Evolutionary conservation across 2,888 invertebrate genomes (phyloP).

Genomic region (Prenolepis imparis): DNA sequence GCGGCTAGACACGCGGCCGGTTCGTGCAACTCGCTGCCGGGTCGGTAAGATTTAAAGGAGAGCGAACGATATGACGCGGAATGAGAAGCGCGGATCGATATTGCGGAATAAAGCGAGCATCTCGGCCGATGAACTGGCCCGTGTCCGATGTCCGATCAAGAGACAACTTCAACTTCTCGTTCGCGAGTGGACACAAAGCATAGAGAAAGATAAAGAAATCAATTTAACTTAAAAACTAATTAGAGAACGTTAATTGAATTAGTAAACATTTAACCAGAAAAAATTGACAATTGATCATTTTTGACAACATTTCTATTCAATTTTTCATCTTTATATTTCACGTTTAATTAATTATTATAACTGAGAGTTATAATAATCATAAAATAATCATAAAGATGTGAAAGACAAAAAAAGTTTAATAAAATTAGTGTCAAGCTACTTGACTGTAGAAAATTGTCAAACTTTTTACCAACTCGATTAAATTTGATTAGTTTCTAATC

Average conservation of each 20-base stretch:
- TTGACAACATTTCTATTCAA: not conserved
- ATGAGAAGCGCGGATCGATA: too few species aligned
- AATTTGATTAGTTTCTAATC: not conserved
- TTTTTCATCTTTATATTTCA: not conserved
- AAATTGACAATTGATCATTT: not conserved
- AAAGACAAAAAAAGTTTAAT: not conserved
- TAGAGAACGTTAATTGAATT: not conserved
- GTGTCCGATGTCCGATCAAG: slow-evolving; percentile 4
- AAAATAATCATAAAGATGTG: slow-evolving; percentile 3
- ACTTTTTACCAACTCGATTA: not conserved
- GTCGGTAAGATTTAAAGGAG: slow-evolving; percentile 49
- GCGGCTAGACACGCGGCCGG: slow-evolving; percentile 28
- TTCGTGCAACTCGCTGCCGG: slow-evolving; percentile 37
- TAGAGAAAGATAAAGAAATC: not conserved
- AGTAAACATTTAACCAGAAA: not conserved
- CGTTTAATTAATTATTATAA: not conserved
- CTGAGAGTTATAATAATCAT: not conserved
- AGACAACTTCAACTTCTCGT: not conserved
- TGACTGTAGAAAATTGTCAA: not conserved
- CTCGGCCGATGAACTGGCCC: slow-evolving; percentile 46
- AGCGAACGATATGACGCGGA: slow-evolving; percentile 13
- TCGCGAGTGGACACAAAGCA: not conserved
- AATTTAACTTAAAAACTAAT: not conserved
- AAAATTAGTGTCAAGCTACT: not conserved
- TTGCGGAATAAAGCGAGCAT: not conserved